Conservation (phyloP, 2,888 invertebrate species). For the Dryomyza anilis region DNA sequence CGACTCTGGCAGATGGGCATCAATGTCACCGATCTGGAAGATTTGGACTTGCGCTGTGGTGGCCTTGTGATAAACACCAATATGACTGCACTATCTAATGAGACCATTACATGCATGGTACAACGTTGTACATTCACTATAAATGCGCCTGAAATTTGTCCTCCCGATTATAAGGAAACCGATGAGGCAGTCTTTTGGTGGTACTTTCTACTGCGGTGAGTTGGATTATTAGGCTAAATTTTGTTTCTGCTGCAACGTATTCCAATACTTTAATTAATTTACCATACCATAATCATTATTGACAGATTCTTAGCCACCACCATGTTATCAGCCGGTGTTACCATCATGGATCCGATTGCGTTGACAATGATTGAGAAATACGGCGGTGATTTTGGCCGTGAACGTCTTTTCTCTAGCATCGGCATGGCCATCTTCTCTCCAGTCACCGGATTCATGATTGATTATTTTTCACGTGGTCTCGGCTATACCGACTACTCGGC, state of each 20-base stretch:
- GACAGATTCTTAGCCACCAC: constrained; percentile 77
- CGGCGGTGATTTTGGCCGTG: constrained; percentile 81
- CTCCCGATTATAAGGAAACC: constrained; percentile 79
- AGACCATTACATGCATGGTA: constrained; percentile 75
- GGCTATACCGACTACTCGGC: constrained; percentile 85
- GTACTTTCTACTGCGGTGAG: constrained; percentile 71
- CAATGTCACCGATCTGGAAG: constrained; percentile 75
- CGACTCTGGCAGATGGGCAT: constrained; percentile 70
- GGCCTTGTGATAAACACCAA: constrained; percentile 73
- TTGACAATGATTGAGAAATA: constrained; percentile 84
- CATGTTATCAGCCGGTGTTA: constrained; percentile 82
- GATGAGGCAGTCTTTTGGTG: constrained; percentile 81
- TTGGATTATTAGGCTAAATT: constrained; percentile 3
- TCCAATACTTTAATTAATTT: not conserved
- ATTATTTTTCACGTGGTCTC: constrained; percentile 64
- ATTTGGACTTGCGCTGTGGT: constrained; percentile 76
- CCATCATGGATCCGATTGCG: constrained; percentile 87
- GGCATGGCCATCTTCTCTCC: constrained; percentile 85
- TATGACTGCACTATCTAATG: constrained; percentile 67
- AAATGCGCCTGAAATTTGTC: constrained; percentile 79
- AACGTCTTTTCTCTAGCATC: constrained; percentile 78
- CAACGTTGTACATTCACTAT: constrained; percentile 77
- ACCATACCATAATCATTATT: not conserved
- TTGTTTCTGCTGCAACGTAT: too few relatives aligned
- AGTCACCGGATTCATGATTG: constrained; percentile 78